These are phyloP conservation scores for Brachionus rubens DNA, from an alignment of 1,140 invertebrate genomes.

Conservation along the genomic window DNA sequence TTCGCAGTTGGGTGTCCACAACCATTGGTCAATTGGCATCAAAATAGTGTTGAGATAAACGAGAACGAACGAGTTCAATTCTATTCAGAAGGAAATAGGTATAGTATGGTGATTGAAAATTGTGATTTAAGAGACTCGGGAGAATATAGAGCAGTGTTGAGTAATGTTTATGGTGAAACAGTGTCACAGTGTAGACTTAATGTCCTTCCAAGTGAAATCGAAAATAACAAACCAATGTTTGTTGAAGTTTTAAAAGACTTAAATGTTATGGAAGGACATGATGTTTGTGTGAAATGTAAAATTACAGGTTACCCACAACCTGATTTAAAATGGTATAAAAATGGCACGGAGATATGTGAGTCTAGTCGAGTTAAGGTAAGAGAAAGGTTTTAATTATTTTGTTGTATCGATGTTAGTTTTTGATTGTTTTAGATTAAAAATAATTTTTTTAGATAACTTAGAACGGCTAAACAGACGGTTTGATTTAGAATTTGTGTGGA, in stretches of 20 bases:
- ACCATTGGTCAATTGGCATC: constrained; percentile 58
- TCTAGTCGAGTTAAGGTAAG: constrained; percentile 15
- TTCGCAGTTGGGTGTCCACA: constrained; percentile 65
- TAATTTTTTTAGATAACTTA: constrained; percentile 3
- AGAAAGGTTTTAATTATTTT: too few relatives aligned
- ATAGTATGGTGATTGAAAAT: not conserved
- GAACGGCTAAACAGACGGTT: too few relatives aligned
- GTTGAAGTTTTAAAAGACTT: constrained; percentile 5
- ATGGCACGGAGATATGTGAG: constrained; percentile 1
- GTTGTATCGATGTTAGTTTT: constrained; percentile 1
- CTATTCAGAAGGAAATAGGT: not conserved
- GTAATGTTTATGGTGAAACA: not conserved
- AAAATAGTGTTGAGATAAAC: not conserved
- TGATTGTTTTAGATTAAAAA: not conserved
- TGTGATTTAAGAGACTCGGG: constrained; percentile 7
- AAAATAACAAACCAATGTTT: not conserved
- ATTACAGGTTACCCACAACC: constrained; percentile 57
- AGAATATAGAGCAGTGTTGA: not conserved
- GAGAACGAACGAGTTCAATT: not conserved
- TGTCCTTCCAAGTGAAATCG: not conserved
- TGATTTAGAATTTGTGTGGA: too few relatives aligned
- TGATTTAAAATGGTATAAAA: constrained; percentile 58
- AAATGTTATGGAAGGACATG: constrained; percentile 6
- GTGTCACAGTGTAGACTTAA: constrained; percentile 7
- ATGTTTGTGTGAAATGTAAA: constrained; percentile 20